Conservation (phyloP, 2,113 vertebrate genomes). For the Phyllopteryx taeniolatus region DNA sequence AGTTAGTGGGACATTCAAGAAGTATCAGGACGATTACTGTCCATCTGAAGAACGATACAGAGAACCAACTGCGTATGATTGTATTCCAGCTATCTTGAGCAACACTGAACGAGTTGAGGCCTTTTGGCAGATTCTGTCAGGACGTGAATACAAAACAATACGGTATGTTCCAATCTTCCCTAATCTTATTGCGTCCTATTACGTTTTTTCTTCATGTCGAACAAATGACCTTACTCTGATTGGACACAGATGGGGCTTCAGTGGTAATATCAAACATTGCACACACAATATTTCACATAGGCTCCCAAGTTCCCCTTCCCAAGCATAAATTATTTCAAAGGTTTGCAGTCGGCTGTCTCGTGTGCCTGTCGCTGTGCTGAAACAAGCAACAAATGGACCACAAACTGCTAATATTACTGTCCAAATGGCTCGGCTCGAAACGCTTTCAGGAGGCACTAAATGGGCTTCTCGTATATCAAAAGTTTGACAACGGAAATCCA, state of each 20-base stretch:
- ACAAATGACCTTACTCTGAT: constrained; percentile 64
- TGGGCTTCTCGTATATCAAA: constrained; percentile 24
- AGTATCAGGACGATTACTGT: not conserved
- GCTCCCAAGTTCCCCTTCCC: constrained; percentile 47
- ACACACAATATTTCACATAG: constrained; percentile 49
- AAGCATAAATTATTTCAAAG: constrained; percentile 48
- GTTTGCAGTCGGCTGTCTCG: constrained; percentile 44
- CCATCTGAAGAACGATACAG: not conserved
- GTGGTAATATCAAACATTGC: constrained; percentile 63
- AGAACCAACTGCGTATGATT: not conserved
- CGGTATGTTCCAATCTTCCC: constrained; percentile 12
- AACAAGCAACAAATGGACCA: constrained; percentile 30
- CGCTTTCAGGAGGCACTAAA: not conserved
- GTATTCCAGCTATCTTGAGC: not conserved
- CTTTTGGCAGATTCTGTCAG: not conserved
- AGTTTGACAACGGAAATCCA: constrained; percentile 10
- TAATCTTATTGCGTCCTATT: constrained; percentile 21
- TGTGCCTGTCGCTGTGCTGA: constrained; percentile 36
- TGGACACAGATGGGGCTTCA: constrained; percentile 64
- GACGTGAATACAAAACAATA: not conserved
- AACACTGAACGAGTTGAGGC: not conserved
- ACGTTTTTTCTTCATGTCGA: constrained; percentile 28
- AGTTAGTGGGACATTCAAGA: no score
- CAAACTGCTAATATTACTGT: constrained; percentile 21
- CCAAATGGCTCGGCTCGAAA: constrained; percentile 6